Conservation (phyloP, 37 sponge, comb jelly and placozoan genomes). For the Diacarnus erythraeanus region DNA sequence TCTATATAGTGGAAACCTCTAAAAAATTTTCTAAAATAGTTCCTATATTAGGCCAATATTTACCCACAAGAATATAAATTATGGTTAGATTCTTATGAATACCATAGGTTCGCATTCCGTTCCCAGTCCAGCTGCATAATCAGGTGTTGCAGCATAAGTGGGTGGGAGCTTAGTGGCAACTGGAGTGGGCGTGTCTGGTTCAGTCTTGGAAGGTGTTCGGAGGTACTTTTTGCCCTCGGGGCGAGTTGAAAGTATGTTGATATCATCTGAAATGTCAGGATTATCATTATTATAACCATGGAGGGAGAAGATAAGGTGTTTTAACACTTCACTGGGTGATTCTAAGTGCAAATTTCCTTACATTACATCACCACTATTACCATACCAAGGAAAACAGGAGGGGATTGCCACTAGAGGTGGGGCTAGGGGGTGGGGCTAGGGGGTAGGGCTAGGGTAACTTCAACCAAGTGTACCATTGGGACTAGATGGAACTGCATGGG, state of each 20-base stretch:
- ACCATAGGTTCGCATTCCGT: constrained; percentile 36
- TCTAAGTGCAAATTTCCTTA: too few species aligned
- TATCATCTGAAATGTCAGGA: constrained; percentile 2
- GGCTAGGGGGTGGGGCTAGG: too few species aligned
- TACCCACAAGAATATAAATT: too few species aligned
- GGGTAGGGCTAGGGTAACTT: too few species aligned
- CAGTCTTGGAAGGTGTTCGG: constrained; percentile 20
- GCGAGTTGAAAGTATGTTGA: not conserved
- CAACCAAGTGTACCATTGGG: too few species aligned
- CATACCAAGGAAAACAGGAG: too few species aligned
- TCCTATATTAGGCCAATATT: not conserved
- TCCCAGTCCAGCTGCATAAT: constrained; percentile 78
- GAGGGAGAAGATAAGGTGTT: too few species aligned
- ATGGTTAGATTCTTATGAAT: not conserved
- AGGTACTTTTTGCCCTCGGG: constrained; percentile 8
- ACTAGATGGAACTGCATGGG: too few species aligned
- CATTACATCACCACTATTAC: too few species aligned
- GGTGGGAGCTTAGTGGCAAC: not conserved
- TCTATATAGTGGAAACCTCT: not conserved
- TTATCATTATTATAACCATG: too few species aligned
- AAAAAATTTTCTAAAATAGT: not conserved
- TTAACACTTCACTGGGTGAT: too few species aligned
- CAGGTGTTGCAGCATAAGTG: constrained; percentile 46
- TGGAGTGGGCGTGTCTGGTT: constrained; percentile 3
- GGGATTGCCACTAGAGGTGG: too few species aligned